phyloP scores from a whole-genome alignment of 2,888 invertebrate species.

The Ommatoiulus sabulosus region DNA sequence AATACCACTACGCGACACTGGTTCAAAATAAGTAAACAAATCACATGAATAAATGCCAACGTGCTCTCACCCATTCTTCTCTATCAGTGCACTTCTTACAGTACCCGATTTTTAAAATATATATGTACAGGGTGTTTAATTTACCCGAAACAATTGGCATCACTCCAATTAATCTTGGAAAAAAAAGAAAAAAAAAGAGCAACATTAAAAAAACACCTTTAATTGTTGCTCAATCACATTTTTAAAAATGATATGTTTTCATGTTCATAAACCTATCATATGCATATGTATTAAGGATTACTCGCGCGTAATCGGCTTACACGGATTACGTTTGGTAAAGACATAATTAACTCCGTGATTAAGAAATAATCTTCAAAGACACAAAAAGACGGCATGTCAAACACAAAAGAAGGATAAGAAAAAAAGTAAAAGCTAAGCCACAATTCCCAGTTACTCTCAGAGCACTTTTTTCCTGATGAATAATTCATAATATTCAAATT shows the following conservation, averaged over 20 bases:
- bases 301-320: not conserved
- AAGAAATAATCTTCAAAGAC: constrained; percentile 13
- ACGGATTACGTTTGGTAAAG: constrained; percentile 4
- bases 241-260: not conserved
- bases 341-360: constrained; percentile 29
- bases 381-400: constrained; percentile 24
- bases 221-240: not conserved
- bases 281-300: constrained; percentile 26
- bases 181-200: not conserved
- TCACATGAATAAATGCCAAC: too few species aligned
- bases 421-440: not conserved
- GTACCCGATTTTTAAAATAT: too few species aligned
- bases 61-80: too few species aligned
- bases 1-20: too few species aligned
- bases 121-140: too few species aligned
- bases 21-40: too few species aligned
- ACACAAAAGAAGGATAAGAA: not conserved
- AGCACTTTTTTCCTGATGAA: not conserved
- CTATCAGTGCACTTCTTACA: too few species aligned
- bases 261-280: not conserved
- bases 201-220: not conserved
- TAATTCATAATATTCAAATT: constrained; percentile 13
- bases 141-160: too few species aligned
- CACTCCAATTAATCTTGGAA: too few species aligned
- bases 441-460: not conserved